phyloP scores from a whole-genome alignment of 2,888 invertebrate genomes.

The Steinernema hermaphroditum region DNA sequence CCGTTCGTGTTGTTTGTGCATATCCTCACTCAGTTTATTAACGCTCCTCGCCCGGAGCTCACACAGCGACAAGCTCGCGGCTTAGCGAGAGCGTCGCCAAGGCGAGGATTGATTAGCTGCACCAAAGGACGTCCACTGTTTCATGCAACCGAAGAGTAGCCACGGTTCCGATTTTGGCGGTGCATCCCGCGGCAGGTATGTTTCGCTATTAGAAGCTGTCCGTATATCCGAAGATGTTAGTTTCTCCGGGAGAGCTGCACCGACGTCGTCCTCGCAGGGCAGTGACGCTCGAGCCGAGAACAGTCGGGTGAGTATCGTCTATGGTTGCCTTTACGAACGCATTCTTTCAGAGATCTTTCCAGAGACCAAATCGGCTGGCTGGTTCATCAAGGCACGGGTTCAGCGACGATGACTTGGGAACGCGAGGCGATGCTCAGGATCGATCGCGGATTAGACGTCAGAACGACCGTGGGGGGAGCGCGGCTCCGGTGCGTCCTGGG shows the following conservation, averaged over 20 bases:
- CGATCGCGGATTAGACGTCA: slow-evolving; percentile 6
- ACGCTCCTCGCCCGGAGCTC: background rate
- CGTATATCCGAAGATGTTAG: background rate
- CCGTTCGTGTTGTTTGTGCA: background rate
- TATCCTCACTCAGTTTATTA: background rate
- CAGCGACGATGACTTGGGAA: background rate
- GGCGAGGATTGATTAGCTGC: background rate
- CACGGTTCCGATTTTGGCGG: background rate
- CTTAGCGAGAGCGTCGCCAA: background rate
- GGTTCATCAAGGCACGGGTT: background rate
- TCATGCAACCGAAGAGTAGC: background rate
- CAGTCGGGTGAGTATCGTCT: background rate
- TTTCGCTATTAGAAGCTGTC: background rate
- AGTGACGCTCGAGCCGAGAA: background rate
- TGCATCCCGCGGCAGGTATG: background rate
- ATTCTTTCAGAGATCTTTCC: background rate
- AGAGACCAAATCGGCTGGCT: background rate
- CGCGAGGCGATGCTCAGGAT: background rate
- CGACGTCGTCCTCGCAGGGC: background rate
- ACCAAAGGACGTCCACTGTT: background rate
- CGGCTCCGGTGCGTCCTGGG: background rate
- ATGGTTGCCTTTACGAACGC: no score
- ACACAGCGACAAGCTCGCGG: background rate
- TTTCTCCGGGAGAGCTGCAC: background rate
- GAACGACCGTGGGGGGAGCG: background rate